Evolutionary conservation across 2,797 vertebrate species (phyloP), one percentile per base, ranked within the genome.

Genomic region (Scarus forsteni): DNA sequence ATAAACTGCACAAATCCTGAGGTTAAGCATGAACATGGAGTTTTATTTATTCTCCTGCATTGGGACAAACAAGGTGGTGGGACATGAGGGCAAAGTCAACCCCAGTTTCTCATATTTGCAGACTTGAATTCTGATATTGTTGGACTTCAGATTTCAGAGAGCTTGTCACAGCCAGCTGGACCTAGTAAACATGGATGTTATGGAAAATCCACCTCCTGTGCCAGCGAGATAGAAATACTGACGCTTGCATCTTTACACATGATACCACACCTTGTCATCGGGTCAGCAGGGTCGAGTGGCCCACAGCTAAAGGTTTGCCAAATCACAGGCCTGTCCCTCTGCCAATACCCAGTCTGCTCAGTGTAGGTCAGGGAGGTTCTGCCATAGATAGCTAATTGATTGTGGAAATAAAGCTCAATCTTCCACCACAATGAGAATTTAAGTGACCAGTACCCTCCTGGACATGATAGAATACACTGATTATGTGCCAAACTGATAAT

Each of bases 201-300:
- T 90, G 89, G 93, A 93, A 90, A 92, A 90, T 91, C 89, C 87
- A 73, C 75, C 85, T 81, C 81, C 81, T 56, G 79, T 90, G 91
- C 91, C 92, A 92, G 85, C 77, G 85, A 87, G 89, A 89, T 85
- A 88, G 90, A 88, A 91, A 92, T 91, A 92, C 90, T 86, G 89
- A 92, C 75, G 75, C 89, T 87, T 49, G 83, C 83, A 85, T 91
- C 92, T 92, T 87, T 81, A 88, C 89, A 92, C 88, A 91, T 87
- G 89, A 93, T 88, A 91, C 88, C 86, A 72, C 69, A 79, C 86
- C 85, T 86, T 82, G 87, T 85, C 89, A 88, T 75, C 53, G 77
- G 89, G 91, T 92, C 91, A 92, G 70, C 5, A 60, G 75, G 93
- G 92, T 92, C 75, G 88, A 88, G 79, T 90, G 88, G 78, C 85